Evolutionary conservation across 1,140 invertebrate species (phyloP), one percentile per base, ranked within the genome.

Genomic region (Hyposmocoma kahamanoa): DNA sequence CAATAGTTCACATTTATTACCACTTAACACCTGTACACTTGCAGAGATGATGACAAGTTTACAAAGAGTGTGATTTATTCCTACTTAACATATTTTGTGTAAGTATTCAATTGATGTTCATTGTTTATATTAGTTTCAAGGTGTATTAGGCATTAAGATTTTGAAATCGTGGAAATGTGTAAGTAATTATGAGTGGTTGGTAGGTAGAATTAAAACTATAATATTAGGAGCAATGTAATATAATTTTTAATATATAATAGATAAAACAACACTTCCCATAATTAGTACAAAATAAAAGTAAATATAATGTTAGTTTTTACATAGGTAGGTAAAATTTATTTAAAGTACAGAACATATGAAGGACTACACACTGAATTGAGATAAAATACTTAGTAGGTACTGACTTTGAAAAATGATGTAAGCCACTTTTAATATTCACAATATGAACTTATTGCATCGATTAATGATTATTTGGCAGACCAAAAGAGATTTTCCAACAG

Each of bases 261-360:
- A 85, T 84, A 87, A 85, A 86, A 87, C 84, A 87, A 86, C 85
- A 87, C 84, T 86, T 87, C 78, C 83, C 84, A 76, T 81, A 77
- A 86, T 87, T 87, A 87, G 86, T 87, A 87, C 78, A 87, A 87
- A 87, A 87, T 84, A 83, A 87, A 87, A 86, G 83, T 84, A 86
- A 86, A 87, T 86, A 84, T 86, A 85, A 74, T 82, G 83, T 87
- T 87, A 86, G 82, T 86, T 83, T 78, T 84, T 82, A 87, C 77
- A 85, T 84, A 86, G 79, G 68, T 82, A 85, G 81, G 69, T 82
- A 85, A 84, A 85, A 85, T 80, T 82, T 85, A 80, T 82, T 83
- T 82, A 86, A 86, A 86, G 79, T 86, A 85, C 76, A 86, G 76
- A 82, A 86, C 83, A 83, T 82, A 84, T 84, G 81, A 81, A 79